Percentiles rank a stretch among this genome's conserved stretches.
Evolutionary conservation across 2,797 vertebrate species (phyloP).

Genomic region (Notolabrus celidotus): DNA sequence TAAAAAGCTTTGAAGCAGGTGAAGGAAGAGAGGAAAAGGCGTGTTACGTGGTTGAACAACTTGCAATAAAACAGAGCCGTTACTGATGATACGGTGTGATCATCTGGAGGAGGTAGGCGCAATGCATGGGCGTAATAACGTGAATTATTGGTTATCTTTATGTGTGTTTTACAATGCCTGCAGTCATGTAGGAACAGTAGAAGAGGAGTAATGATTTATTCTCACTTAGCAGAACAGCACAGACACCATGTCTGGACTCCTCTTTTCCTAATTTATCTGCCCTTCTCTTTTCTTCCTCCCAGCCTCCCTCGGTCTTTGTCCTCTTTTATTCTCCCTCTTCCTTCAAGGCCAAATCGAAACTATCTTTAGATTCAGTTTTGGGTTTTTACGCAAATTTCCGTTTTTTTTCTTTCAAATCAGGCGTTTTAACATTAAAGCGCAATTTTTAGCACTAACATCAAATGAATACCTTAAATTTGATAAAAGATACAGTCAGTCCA

Average conservation of each 20-base stretch:
- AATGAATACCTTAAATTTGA: too few relatives aligned
- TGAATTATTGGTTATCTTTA: conserved; percentile 56
- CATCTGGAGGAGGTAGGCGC: conserved; percentile 43
- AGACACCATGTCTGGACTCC: conserved; percentile 51
- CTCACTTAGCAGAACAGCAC: conserved; percentile 37
- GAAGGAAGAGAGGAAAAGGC: conserved; percentile 26
- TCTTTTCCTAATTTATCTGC: conserved; percentile 37
- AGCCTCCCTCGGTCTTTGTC: not conserved
- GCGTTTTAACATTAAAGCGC: too few relatives aligned
- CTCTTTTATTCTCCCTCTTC: conserved; percentile 1
- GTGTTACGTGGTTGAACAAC: conserved; percentile 26
- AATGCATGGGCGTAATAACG: conserved; percentile 59
- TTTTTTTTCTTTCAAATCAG: too few relatives aligned
- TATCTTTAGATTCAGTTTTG: not conserved
- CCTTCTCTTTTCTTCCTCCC: not conserved
- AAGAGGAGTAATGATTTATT: conserved; percentile 62
- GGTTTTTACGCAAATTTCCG: too few relatives aligned
- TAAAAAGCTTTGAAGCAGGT: conserved; percentile 61
- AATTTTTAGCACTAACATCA: too few relatives aligned
- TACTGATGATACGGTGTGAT: conserved; percentile 40
- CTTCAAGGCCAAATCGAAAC: not conserved
- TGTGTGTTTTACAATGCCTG: conserved; percentile 63
- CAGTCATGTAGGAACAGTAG: conserved; percentile 45
- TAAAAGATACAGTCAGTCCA: too few relatives aligned
- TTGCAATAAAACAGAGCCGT: conserved; percentile 57